Conservation (phyloP, 2,113 vertebrate species). For the Macaca mulatta region DNA sequence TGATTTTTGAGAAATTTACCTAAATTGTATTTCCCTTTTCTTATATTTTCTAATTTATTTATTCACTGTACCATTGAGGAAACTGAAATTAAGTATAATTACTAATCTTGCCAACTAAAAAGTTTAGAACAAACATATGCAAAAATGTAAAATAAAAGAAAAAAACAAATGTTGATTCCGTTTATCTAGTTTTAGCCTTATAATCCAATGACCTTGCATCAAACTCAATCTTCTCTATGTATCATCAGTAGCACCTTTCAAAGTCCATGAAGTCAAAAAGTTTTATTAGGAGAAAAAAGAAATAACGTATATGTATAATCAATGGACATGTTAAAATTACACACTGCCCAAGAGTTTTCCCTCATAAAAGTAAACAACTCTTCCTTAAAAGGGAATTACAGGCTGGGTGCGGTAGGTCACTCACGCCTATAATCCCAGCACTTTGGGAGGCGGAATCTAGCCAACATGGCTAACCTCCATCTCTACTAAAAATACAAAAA, state of each 20-base stretch:
- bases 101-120: conserved; percentile 20
- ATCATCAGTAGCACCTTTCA: conserved; percentile 27
- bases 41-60: conserved; percentile 21
- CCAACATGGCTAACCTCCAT: background rate
- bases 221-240: background rate
- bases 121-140: background rate
- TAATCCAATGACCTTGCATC: background rate
- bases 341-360: background rate
- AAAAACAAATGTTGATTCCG: background rate
- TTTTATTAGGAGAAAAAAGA: background rate
- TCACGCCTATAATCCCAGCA: background rate
- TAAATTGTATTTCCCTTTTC: conserved; percentile 29
- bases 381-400: background rate
- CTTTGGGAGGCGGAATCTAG: background rate
- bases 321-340: background rate
- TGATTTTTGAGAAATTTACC: conserved; percentile 11
- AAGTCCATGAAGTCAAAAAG: background rate
- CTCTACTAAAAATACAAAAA: background rate
- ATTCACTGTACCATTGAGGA: background rate
- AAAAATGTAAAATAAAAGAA: background rate
- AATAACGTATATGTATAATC: background rate
- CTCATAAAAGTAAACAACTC: conserved; percentile 26
- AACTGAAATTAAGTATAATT: conserved; percentile 38
- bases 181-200: conserved; percentile 36
- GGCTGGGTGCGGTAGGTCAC: too few species aligned